Conservation (phyloP, 2,888 invertebrate species). For the Rhabditophanes sp. region DNA sequence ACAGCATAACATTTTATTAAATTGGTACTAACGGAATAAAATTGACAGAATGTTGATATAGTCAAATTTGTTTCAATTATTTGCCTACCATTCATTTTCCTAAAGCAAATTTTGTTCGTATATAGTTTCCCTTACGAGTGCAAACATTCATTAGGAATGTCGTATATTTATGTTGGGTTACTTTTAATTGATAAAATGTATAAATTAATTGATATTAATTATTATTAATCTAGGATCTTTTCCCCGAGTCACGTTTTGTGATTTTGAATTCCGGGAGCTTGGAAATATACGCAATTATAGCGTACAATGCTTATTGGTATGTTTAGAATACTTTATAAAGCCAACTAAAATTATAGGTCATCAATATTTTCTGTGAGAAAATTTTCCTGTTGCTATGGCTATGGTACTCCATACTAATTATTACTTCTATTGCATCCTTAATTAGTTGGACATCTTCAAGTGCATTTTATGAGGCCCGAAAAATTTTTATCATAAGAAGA, state of each 20-base stretch:
- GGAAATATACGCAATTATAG: conserved; percentile 43
- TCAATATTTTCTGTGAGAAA: conserved; percentile 44
- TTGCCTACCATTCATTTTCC: no score
- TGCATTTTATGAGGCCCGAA: conserved; percentile 32
- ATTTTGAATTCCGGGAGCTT: conserved; percentile 17
- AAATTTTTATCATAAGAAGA: conserved; percentile 34
- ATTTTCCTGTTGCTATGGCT: conserved; percentile 43
- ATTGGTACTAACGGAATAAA: no score
- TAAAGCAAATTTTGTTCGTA: no score
- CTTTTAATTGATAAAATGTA: no score
- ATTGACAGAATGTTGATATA: no score
- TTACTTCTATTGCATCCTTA: conserved; percentile 21
- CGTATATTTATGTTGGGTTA: no score
- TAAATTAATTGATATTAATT: no score
- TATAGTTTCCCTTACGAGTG: no score
- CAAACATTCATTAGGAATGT: no score
- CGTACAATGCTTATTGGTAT: conserved; percentile 41
- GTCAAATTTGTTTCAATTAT: no score
- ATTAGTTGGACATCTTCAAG: conserved; percentile 24
- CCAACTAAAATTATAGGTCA: conserved; percentile 19
- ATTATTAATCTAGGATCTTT: no score
- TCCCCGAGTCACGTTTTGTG: conserved; percentile 42
- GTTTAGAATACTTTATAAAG: neutral
- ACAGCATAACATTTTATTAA: no score
- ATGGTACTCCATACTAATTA: conserved; percentile 34